Base-by-base conservation (phyloP, 2,888 invertebrate genomes). In the Automeris io region DNA sequence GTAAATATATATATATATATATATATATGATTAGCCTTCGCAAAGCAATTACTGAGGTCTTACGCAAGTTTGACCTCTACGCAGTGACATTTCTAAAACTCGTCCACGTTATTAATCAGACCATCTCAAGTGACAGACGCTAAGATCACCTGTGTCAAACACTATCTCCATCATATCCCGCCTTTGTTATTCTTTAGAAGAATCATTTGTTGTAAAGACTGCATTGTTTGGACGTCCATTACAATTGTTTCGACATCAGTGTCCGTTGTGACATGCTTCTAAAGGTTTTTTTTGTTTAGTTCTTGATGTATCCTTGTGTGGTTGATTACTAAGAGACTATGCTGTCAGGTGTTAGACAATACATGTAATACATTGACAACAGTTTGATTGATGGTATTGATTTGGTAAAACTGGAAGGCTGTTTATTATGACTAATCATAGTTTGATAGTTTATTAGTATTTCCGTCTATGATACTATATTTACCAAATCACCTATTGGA, bases 171-270 rank as follows among this genome's bases (percentile, higher is more conserved):
- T 77, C 73, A 70, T 70, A 47, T 51, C 51, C 49, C 41, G 46
- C 55, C 66, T 71, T 76, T 80, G 81, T 82, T 80, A 72, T 72
- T 69, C 61, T 71, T 72, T 61, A 56, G 55, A 61, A 62, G 64
- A 61, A 57, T 66, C 62, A 69, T 73, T 72, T 66, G 60, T 55
- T 43, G 73, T 70, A 72, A 75, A 73, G 61, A 57, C 47, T 47
- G 57, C 57, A 76, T 81, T 81, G 78, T 82, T 70, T 60, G 55
- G 48, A 55, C 49, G 58, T 66, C 61, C 57, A 61, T 58, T 67
- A 72, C 71, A 74, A 70, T 72, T 67, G 66, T 82, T 81, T 75
- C 79, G 68, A 76, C 78, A 81, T 80, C 83, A 82, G 65, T 59
- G 67, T 72, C 57, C 51, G 48, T 51, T 64, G 64, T 70, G 77